Evolutionary conservation across 2,888 invertebrate species (phyloP).

Genomic region (Harpalus rufipes): DNA sequence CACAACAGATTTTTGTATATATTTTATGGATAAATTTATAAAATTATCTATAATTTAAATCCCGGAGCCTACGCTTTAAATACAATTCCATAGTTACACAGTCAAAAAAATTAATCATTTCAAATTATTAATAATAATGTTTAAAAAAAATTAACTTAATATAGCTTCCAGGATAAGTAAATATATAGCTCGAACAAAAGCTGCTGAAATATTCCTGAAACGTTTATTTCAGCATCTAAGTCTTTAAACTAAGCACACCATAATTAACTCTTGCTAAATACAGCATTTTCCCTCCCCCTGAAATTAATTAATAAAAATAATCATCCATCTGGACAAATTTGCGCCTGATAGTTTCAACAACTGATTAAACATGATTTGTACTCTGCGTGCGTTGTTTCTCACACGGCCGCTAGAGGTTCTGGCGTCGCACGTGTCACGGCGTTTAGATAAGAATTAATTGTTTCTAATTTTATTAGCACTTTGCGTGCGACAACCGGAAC

Average conservation of each 20-base stretch:
- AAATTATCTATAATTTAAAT: too few relatives aligned
- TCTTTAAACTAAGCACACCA: neutral
- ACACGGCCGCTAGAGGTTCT: conserved; percentile 8
- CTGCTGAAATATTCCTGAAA: too few relatives aligned
- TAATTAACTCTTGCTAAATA: neutral
- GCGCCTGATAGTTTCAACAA: conserved; percentile 15
- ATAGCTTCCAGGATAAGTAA: too few relatives aligned
- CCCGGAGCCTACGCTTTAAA: too few relatives aligned
- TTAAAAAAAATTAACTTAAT: too few relatives aligned
- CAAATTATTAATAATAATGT: too few relatives aligned
- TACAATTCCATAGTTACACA: too few relatives aligned
- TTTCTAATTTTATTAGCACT: conserved; percentile 66
- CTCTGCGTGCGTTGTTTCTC: conserved; percentile 4
- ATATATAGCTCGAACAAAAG: too few relatives aligned
- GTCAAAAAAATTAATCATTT: too few relatives aligned
- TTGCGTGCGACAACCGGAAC: conserved; percentile 58
- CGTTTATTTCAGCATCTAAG: too few relatives aligned
- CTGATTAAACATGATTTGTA: conserved; percentile 47
- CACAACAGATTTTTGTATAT: too few relatives aligned
- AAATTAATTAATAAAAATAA: conserved; percentile 8
- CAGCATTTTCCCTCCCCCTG: neutral
- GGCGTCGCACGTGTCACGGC: conserved; percentile 52
- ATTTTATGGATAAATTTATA: too few relatives aligned
- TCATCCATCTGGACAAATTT: neutral
- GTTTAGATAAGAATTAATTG: conserved; percentile 66